Conservation (phyloP, 1,140 invertebrate species). For the Rhizoglyphus robini region DNA sequence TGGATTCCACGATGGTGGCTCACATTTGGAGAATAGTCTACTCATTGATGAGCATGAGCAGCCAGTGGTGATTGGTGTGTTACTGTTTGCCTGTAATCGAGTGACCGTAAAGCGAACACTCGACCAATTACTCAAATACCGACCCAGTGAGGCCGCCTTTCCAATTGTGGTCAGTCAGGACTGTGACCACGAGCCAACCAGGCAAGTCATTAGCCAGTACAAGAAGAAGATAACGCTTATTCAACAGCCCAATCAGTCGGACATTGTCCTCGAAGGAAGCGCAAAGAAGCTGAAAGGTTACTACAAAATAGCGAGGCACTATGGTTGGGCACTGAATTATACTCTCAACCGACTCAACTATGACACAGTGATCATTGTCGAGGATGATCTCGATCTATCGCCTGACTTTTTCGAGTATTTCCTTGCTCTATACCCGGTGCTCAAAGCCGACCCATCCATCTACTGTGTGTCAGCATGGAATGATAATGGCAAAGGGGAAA, state of each 20-base stretch:
- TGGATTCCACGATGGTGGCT: no score
- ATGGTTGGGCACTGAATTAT: constrained; percentile 85
- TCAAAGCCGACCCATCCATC: constrained; percentile 24
- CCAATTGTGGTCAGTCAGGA: constrained; percentile 94
- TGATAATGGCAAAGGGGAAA: constrained; percentile 39
- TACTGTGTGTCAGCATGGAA: constrained; percentile 47
- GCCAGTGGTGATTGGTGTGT: constrained; percentile 52
- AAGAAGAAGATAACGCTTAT: constrained; percentile 62
- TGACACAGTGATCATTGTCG: constrained; percentile 26
- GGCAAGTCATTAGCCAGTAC: constrained; percentile 65
- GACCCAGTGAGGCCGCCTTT: constrained; percentile 40
- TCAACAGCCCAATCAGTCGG: constrained; percentile 75
- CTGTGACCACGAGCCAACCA: constrained; percentile 70
- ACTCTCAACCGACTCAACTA: constrained; percentile 69
- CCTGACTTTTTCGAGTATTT: constrained; percentile 45
- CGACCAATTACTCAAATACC: constrained; percentile 74
- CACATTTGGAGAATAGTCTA: no score
- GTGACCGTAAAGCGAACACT: constrained; percentile 72
- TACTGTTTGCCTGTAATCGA: constrained; percentile 91
- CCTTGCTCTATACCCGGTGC: constrained; percentile 28
- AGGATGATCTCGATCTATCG: constrained; percentile 41
- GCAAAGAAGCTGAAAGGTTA: constrained; percentile 81
- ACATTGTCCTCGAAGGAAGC: constrained; percentile 64
- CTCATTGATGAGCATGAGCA: neutral
- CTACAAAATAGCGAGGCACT: constrained; percentile 91